Base-by-base conservation (phyloP, 2,888 invertebrate genomes). In the Oxyteleia sp. region DNA sequence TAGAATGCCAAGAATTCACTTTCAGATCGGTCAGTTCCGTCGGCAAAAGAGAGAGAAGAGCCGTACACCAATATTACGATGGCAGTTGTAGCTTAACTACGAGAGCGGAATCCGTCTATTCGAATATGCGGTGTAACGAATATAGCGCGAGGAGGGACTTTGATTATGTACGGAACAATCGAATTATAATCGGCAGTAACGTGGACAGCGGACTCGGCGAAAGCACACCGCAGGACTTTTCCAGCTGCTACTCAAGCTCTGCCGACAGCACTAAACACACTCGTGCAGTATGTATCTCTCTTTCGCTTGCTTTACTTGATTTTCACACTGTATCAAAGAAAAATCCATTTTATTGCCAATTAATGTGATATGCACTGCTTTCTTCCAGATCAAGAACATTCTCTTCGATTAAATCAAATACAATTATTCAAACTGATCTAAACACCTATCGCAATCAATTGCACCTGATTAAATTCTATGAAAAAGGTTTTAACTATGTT, bases 171-270 rank as follows among this genome's bases (percentile, higher is more conserved):
- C 91, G 91, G 85, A 92, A 90, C 88, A 90, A 89, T 87, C 90
- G 91, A 91, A 88, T 92, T 85, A 88, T 91, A 80, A 89, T 92
- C 89, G 91, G 89, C 81, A 91, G 87, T 89, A 91, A 92, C 86
- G 90, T 88, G 85, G 93, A 93, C 90, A 93, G 93, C 82, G 93
- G 93, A 80, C 90, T 93, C 76, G 93, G 93, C 63, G 93, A 93
- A 86, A 93, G 93, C 86, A 93, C 93, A 75, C 91, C 93, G 23
- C 93, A 93, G 87, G 93, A 93, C 87, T 93, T 93, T 87, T 93
- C 93, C 88, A 93, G 93, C 86, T 93, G 93, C 88, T 93, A 93
- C 86, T 93, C 93, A 84, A 93, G 93, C 84, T 93, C 93, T 47
- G 93, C 93, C 83, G 93, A 93, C 88, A 93, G 93, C 88, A 90